A percentile compares a stretch with the other conserved stretches of the same genome.
Conservation (phyloP, 1,140 invertebrate genomes). For the Cydia pomonella region DNA sequence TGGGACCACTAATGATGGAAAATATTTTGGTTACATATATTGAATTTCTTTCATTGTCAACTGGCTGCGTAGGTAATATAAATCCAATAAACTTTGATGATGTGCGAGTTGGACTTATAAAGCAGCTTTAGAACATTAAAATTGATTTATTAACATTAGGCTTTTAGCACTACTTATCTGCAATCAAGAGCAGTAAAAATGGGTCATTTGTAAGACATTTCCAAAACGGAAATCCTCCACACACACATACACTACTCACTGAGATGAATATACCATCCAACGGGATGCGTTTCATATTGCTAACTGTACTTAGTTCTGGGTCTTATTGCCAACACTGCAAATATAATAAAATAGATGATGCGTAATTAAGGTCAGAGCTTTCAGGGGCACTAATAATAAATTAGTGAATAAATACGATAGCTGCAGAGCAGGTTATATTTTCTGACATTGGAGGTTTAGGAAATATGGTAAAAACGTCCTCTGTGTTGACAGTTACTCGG, state of each 20-base stretch:
- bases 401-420: background rate
- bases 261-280: background rate
- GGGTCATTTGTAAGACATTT: background rate
- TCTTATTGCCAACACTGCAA: background rate
- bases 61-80: background rate
- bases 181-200: background rate
- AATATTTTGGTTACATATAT: constrained; percentile 6
- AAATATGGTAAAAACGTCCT: background rate
- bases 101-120: background rate
- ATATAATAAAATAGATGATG: background rate
- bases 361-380: constrained; percentile 1
- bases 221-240: background rate
- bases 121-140: no score
- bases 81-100: background rate
- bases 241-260: background rate
- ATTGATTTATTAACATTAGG: no score
- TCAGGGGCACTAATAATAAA: background rate
- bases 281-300: background rate
- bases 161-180: background rate
- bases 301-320: background rate
- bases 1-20: constrained; percentile 12
- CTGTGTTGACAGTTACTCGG: background rate
- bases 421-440: background rate
- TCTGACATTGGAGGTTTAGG: background rate
- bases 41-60: background rate